Evolutionary conservation across 1,140 invertebrate genomes (phyloP), one percentile per base, ranked within the genome.

Genomic region (Antheraea mylitta): DNA sequence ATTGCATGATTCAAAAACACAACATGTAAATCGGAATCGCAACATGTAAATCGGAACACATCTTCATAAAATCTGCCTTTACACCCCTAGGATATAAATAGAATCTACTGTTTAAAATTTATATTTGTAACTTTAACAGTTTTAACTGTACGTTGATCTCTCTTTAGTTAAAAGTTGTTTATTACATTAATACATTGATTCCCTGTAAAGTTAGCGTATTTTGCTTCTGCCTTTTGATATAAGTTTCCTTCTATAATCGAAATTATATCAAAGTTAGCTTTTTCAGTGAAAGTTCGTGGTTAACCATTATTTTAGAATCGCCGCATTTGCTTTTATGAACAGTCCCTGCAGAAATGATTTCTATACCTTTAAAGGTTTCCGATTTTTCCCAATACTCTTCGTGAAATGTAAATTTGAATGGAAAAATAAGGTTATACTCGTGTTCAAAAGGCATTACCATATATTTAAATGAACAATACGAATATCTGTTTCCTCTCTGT

Each of bases 371-470:
- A 53, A 16, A 53, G 45, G 45, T 53, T 53, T 53, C 45, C 45
- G 45, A 53, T 16, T 53, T 61, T 10, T 61, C 59, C 30, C 59
- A 61, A 61, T 61, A 22, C 0, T 2, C 18, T 61, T 61, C 18
- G 18, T 3, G 22, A 61, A 18, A 22, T 61, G 30, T 61, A 22
- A 19, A 61, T 61, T 61, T 22, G 30, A 22, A 61, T 61, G 59
- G 59, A 53, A 53, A 53, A 53, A 53, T 53, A 53, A 53, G 45
- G 45, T 53, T 11, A 53, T n/a, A 53, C 45, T 53, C 45, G 10
- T 53, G 45, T 53, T 53, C 45, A 53, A 53, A 53, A 53, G 16
- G 45, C 45, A 53, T 53, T 53, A 53, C 45, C 45, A 53, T 53
- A 53, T 53, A 53, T 53, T 53, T 53, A 53, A 53, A 53, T 53